These are phyloP conservation scores for Onychomys torridus DNA, from an alignment of 2,797 vertebrate species.

Conservation along the genomic window DNA sequence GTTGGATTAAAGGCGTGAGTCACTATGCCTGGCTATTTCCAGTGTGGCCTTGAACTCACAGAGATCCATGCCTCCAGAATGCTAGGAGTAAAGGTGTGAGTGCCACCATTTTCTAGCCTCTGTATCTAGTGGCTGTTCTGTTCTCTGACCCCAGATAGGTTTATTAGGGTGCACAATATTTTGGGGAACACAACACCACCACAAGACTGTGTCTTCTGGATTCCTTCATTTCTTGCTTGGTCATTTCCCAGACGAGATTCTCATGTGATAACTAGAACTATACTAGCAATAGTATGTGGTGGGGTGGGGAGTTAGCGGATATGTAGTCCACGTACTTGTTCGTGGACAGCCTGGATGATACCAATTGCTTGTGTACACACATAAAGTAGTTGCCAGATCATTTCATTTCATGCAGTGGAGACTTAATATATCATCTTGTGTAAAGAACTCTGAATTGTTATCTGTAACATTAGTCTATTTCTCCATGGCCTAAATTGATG, in stretches of 20 bases:
- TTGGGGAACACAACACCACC: too few relatives aligned
- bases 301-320: constrained; percentile 19
- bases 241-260: constrained; percentile 28
- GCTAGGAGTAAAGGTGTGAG: too few relatives aligned
- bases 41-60: too few relatives aligned
- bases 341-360: not conserved
- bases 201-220: constrained; percentile 59
- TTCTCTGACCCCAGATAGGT: too few relatives aligned
- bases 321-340: not conserved
- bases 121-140: too few relatives aligned
- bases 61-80: too few relatives aligned
- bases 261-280: constrained; percentile 48
- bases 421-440: not conserved
- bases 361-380: constrained; percentile 24
- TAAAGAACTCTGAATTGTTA: constrained; percentile 16
- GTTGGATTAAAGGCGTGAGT: too few relatives aligned
- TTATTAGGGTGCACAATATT: too few relatives aligned
- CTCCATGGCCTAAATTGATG: not conserved
- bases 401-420: constrained; percentile 3
- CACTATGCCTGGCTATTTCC: too few relatives aligned
- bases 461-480: not conserved
- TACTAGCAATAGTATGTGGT: constrained; percentile 24
- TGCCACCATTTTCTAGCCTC: too few relatives aligned
- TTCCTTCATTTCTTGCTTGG: constrained; percentile 52
- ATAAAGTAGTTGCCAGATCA: constrained; percentile 13